Evolutionary conservation across 2,797 vertebrate genomes (phyloP).

Genomic region (Scyliorhinus canicula): DNA sequence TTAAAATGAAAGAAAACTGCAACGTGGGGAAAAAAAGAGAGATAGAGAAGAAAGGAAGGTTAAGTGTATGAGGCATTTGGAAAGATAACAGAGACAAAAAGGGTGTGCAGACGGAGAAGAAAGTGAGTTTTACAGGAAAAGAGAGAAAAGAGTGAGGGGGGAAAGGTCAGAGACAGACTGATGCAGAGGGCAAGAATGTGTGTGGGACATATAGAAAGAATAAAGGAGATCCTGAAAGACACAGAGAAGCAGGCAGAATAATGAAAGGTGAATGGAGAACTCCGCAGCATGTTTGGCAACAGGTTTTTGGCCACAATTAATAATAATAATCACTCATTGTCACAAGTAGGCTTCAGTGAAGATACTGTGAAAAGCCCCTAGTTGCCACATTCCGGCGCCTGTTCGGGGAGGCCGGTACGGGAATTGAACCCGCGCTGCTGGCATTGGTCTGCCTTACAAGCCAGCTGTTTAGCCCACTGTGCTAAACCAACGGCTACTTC

Average conservation of each 20-base stretch:
- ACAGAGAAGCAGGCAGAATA: background rate
- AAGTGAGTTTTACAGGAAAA: background rate
- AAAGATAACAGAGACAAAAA: background rate
- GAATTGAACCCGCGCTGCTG: too few relatives aligned
- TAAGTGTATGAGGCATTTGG: background rate
- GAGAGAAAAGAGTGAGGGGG: background rate
- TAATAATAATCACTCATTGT: too few relatives aligned
- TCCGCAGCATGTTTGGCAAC: background rate
- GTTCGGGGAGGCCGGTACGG: too few relatives aligned
- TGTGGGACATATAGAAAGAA: background rate
- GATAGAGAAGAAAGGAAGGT: background rate
- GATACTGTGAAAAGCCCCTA: too few relatives aligned
- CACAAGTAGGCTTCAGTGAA: too few relatives aligned
- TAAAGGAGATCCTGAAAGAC: background rate
- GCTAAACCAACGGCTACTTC: too few relatives aligned
- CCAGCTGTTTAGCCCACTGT: too few relatives aligned
- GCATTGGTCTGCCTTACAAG: too few relatives aligned
- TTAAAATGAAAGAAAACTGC: background rate
- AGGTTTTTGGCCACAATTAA: too few relatives aligned
- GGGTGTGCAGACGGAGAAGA: background rate
- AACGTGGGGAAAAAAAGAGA: background rate
- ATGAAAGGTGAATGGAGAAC: background rate
- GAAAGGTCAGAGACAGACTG: too few relatives aligned
- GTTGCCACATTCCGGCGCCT: too few relatives aligned
- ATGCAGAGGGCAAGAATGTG: background rate